These are phyloP conservation scores for Prietella phreatophila DNA, from an alignment of 2,113 vertebrate species.

Conservation along the genomic window DNA sequence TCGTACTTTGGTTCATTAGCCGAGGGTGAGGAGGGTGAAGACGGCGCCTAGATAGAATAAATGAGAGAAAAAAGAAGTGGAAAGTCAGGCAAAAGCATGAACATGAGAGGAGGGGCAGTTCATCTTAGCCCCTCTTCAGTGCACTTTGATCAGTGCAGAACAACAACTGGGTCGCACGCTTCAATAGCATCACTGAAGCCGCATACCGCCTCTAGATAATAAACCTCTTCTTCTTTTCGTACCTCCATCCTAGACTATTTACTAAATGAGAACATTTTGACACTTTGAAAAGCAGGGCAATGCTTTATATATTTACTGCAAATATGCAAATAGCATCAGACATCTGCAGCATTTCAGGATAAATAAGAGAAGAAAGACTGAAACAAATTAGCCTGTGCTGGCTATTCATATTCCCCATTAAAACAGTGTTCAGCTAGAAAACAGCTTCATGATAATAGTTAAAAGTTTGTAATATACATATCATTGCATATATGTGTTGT, in stretches of 20 bases:
- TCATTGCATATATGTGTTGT: neutral
- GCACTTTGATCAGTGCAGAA: slow-evolving; percentile 51
- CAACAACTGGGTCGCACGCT: slow-evolving; percentile 31
- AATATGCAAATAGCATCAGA: slow-evolving; percentile 24
- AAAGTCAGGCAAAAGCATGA: slow-evolving; percentile 15
- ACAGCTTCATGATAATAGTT: too few species aligned
- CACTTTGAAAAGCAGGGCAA: slow-evolving; percentile 18
- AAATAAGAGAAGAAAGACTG: slow-evolving; percentile 25
- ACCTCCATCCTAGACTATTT: slow-evolving; percentile 23
- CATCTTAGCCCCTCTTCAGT: slow-evolving; percentile 41
- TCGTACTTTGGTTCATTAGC: slow-evolving; percentile 90
- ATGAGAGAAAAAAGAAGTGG: slow-evolving; percentile 53
- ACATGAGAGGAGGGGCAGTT: slow-evolving; percentile 48
- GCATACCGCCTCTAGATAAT: slow-evolving; percentile 35
- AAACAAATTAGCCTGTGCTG: neutral
- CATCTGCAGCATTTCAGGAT: slow-evolving; percentile 21
- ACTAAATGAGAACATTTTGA: slow-evolving; percentile 42
- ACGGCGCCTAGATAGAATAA: slow-evolving; percentile 80
- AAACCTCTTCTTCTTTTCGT: slow-evolving; percentile 19
- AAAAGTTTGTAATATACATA: neutral
- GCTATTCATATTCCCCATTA: neutral
- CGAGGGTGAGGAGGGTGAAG: slow-evolving; percentile 82
- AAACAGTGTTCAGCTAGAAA: slow-evolving; percentile 19
- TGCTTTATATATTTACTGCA: slow-evolving; percentile 23
- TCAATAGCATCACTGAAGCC: slow-evolving; percentile 28